Conservation (phyloP, 2,113 vertebrate species). For the Silurus asotus region DNA sequence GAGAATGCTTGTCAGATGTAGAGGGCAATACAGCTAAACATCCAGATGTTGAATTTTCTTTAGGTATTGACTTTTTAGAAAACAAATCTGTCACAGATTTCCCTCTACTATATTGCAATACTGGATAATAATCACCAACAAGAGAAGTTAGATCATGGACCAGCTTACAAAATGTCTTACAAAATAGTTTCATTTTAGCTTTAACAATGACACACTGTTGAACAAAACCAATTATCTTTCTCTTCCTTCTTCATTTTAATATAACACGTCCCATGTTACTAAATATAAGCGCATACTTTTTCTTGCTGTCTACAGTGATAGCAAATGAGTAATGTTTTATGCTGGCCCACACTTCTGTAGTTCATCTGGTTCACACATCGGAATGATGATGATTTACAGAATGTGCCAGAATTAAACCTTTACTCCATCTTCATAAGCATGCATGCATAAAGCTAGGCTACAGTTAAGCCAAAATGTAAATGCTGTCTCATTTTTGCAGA, state of each 20-base stretch:
- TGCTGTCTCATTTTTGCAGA: background rate
- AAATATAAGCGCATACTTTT: conserved; percentile 2
- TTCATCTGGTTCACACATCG: background rate
- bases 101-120: too few species aligned
- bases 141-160: too few species aligned
- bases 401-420: background rate
- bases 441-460: background rate
- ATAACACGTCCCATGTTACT: background rate
- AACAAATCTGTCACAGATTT: too few species aligned
- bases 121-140: too few species aligned
- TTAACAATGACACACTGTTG: background rate
- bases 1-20: too few species aligned
- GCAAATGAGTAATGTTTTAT: background rate
- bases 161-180: background rate
- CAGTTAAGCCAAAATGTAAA: background rate
- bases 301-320: background rate
- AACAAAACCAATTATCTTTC: background rate
- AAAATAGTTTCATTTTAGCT: background rate
- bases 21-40: too few species aligned
- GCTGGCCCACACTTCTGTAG: background rate
- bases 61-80: too few species aligned
- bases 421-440: background rate
- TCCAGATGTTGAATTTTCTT: too few species aligned
- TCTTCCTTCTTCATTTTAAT: background rate
- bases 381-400: background rate